These are phyloP conservation scores for Leptopilina syphax DNA, from an alignment of 2,888 invertebrate species.

Conservation along the genomic window DNA sequence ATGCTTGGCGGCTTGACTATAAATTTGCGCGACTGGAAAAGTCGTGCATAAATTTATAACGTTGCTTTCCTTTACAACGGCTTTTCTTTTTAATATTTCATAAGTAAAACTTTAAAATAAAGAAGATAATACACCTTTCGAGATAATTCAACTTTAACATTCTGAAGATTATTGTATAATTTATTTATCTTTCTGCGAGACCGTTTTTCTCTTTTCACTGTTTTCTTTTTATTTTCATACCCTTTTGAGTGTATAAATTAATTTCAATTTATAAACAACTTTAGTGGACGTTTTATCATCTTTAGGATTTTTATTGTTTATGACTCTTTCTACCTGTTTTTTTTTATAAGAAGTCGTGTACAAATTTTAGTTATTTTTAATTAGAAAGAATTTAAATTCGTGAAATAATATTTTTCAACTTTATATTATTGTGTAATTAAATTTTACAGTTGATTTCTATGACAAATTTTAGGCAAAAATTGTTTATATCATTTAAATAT, in stretches of 20 bases:
- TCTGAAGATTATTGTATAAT: neutral
- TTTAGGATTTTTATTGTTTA: no score
- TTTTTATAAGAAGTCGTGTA: no score
- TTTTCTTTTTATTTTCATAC: neutral
- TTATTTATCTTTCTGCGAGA: neutral
- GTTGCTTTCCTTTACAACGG: neutral
- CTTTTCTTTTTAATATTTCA: conserved; percentile 20
- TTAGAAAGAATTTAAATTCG: no score
- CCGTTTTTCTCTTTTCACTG: neutral
- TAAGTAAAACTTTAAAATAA: conserved; percentile 26
- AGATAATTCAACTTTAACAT: neutral
- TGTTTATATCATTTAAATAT: no score
- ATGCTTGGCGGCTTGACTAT: conserved; percentile 7
- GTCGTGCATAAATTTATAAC: conserved; percentile 21
- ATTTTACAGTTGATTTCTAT: no score
- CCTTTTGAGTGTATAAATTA: neutral
- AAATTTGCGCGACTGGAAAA: conserved; percentile 18
- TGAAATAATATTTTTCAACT: no score
- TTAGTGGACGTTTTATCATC: no score
- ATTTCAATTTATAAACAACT: neutral
- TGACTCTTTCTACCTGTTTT: no score
- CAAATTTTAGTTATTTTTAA: no score
- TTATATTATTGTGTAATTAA: no score
- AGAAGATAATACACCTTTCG: neutral
- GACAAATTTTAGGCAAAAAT: no score